A percentile compares a stretch with the other conserved stretches of the same genome.
These are phyloP conservation scores for Drosophila leonis DNA, from an alignment of 2,888 invertebrate species.

Conservation along the genomic window DNA sequence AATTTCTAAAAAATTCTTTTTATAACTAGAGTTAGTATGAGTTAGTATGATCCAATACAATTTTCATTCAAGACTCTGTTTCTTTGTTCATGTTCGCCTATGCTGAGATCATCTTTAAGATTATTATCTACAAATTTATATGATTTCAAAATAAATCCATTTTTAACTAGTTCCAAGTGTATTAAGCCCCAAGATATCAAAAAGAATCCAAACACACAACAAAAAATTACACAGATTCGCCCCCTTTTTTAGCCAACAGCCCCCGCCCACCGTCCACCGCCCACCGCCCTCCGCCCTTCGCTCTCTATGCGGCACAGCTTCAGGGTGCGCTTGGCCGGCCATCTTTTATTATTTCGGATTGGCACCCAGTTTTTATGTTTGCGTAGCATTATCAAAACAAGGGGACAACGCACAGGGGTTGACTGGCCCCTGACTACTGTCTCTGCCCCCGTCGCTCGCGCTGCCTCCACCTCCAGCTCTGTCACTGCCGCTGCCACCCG, in stretches of 20 bases:
- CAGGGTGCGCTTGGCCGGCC: conserved; percentile 75
- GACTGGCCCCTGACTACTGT: conserved; percentile 39
- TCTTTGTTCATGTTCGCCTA: neutral
- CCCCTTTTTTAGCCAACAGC: conserved; percentile 35
- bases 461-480: neutral
- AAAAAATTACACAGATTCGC: conserved; percentile 74
- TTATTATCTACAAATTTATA: neutral
- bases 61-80: too few relatives aligned
- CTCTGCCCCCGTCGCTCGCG: neutral
- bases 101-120: neutral
- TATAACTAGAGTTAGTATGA: neutral
- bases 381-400: conserved; percentile 82
- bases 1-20: neutral
- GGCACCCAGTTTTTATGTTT: conserved; percentile 82
- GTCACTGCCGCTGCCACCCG: conserved; percentile 25
- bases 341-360: conserved; percentile 81
- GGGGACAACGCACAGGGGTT: conserved; percentile 77
- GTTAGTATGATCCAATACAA: neutral
- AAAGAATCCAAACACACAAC: conserved; percentile 36
- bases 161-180: neutral
- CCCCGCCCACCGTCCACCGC: neutral
- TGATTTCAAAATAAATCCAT: neutral
- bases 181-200: neutral
- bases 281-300: neutral
- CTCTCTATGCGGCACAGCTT: conserved; percentile 25